Conservation (phyloP, 2,888 invertebrate species). For the Nephrocerus scutellatus region DNA sequence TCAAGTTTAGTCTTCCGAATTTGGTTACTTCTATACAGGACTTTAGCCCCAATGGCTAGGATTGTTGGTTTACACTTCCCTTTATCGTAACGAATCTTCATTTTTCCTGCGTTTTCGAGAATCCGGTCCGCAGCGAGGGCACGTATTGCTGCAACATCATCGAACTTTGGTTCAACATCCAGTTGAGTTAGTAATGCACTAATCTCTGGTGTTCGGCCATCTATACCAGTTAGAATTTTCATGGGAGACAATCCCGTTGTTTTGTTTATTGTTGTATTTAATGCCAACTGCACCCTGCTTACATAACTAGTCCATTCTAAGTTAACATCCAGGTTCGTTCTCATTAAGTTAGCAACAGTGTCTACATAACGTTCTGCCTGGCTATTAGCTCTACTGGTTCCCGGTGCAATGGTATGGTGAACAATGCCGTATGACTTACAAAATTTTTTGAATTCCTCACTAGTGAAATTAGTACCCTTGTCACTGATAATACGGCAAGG, state of each 20-base stretch:
- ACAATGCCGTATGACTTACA: conserved; percentile 7
- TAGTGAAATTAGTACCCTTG: conserved; percentile 5
- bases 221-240: conserved; percentile 1
- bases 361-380: too few relatives aligned
- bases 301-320: conserved; percentile 4
- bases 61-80: not conserved
- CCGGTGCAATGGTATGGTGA: conserved; percentile 7
- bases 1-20: conserved; percentile 5
- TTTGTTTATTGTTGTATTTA: conserved; percentile 5
- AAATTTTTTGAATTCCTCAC: conserved; percentile 2
- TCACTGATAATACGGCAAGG: too few relatives aligned
- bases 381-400: conserved; percentile 2
- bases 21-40: conserved; percentile 3
- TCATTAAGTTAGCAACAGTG: conserved; percentile 2
- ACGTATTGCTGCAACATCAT: conserved; percentile 2
- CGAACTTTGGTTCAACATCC: conserved; percentile 1
- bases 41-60: conserved; percentile 3
- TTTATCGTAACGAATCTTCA: conserved; percentile 3
- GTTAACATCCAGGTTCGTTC: not conserved
- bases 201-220: too few relatives aligned
- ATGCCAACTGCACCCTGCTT: conserved; percentile 1
- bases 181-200: not conserved
- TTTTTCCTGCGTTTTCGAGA: not conserved
- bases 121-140: conserved; percentile 2
- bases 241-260: conserved; percentile 1